A percentile compares a stretch with the other conserved stretches of the same genome.
Conservation (phyloP, 2,888 invertebrate species). For the Erebia palarica region DNA sequence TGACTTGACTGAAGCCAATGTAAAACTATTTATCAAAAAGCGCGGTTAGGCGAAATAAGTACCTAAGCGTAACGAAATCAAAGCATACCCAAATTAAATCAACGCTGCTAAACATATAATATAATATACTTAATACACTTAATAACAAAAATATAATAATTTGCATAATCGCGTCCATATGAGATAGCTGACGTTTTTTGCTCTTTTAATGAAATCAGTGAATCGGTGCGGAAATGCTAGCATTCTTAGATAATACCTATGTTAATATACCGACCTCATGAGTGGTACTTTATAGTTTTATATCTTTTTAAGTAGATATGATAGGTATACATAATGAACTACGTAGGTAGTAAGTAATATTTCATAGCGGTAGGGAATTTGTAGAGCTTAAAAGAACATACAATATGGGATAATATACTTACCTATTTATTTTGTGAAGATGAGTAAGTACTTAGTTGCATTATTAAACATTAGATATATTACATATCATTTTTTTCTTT, state of each 20-base stretch:
- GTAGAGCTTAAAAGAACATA: too few relatives aligned
- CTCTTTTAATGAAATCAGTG: conserved; percentile 8
- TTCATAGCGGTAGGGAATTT: too few relatives aligned
- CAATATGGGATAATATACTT: too few relatives aligned
- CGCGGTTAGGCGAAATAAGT: neutral
- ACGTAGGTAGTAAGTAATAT: too few relatives aligned
- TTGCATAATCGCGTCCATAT: conserved; percentile 18
- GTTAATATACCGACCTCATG: neutral
- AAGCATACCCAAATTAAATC: neutral
- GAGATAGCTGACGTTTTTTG: conserved; percentile 9
- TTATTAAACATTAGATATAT: too few relatives aligned
- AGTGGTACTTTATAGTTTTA: neutral
- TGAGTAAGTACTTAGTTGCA: too few relatives aligned
- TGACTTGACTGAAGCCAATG: too few relatives aligned
- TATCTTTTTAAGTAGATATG: neutral
- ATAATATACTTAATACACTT: too few relatives aligned
- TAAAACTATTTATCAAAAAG: neutral
- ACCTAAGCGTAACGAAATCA: neutral
- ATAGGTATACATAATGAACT: too few relatives aligned
- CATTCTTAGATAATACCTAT: neutral
- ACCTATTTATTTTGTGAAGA: too few relatives aligned
- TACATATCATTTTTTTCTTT: too few relatives aligned
- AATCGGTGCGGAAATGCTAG: conserved; percentile 13
- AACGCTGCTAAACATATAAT: conserved; percentile 9
- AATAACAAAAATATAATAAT: too few relatives aligned